Evolutionary conservation across 2,888 invertebrate genomes (phyloP).

Genomic region (Dicranocentrus wangi): DNA sequence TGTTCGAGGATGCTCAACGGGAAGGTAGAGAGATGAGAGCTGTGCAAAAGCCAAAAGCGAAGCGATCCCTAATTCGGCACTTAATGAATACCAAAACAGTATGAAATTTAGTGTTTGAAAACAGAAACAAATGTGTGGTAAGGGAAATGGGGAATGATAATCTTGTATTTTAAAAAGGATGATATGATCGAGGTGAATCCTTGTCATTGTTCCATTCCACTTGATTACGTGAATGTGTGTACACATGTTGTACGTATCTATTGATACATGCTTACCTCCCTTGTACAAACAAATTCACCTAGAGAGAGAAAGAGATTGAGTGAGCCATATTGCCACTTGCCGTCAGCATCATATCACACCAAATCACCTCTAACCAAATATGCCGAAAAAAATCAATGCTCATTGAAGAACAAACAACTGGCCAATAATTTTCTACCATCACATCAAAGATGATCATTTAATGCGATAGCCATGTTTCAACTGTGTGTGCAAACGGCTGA

Average conservation of each 20-base stretch:
- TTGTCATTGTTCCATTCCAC: conserved; percentile 11
- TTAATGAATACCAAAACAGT: conserved; percentile 48
- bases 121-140: conserved; percentile 16
- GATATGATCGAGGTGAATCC: conserved; percentile 2
- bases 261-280: no score
- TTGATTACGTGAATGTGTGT: background rate
- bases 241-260: background rate
- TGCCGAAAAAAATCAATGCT: conserved; percentile 13
- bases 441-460: conserved; percentile 42
- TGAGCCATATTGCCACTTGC: background rate
- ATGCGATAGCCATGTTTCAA: conserved; percentile 58
- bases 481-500: conserved; percentile 14
- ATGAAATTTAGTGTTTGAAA: background rate
- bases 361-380: conserved; percentile 35
- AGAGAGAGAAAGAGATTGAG: background rate
- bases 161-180: background rate
- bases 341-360: conserved; percentile 2
- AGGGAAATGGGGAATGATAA: background rate
- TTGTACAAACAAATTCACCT: conserved; percentile 1
- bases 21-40: conserved; percentile 13
- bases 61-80: conserved; percentile 48
- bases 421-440: conserved; percentile 21
- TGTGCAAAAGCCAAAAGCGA: conserved; percentile 9
- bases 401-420: conserved; percentile 15
- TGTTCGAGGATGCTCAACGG: background rate